Evolutionary conservation across 2,888 invertebrate genomes (phyloP).

Genomic region (Eilema caniola): DNA sequence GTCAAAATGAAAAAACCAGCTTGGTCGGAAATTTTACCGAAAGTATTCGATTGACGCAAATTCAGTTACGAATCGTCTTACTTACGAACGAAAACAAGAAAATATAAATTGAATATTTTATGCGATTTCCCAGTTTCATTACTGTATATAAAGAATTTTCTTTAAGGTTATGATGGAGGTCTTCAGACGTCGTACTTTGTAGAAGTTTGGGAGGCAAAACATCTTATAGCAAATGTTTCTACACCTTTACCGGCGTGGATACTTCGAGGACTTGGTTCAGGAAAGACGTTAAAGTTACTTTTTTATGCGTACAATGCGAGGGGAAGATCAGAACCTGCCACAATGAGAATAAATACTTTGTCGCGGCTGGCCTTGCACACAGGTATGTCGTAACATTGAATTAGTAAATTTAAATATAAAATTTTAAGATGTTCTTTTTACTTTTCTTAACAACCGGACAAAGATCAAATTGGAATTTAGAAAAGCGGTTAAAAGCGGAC

Average conservation of each 20-base stretch:
- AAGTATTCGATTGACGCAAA: slow-evolving; percentile 6
- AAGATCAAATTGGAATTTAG: slow-evolving; percentile 1
- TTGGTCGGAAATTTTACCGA: neutral
- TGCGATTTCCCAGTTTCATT: slow-evolving; percentile 10
- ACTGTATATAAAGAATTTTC: slow-evolving; percentile 76
- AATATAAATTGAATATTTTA: slow-evolving; percentile 18
- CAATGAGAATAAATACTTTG: slow-evolving; percentile 73
- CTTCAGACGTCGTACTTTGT: slow-evolving; percentile 91
- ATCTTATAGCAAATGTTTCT: slow-evolving; percentile 90
- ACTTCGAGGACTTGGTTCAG: slow-evolving; percentile 92
- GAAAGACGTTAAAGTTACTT: slow-evolving; percentile 91
- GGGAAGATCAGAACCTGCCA: slow-evolving; percentile 91
- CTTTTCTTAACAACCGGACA: neutral
- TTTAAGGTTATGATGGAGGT: slow-evolving; percentile 92
- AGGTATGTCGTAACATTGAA: slow-evolving; percentile 60
- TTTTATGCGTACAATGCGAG: slow-evolving; percentile 94
- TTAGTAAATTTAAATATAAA: slow-evolving; percentile 7
- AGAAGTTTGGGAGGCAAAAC: slow-evolving; percentile 89
- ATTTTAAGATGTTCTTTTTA: neutral
- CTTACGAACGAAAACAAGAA: slow-evolving; percentile 15
- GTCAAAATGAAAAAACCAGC: neutral
- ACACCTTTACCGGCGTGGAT: slow-evolving; percentile 91
- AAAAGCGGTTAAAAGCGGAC: neutral
- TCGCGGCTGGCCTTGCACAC: slow-evolving; percentile 77
- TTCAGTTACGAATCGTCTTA: slow-evolving; percentile 2